phyloP scores from a whole-genome alignment of 1,140 invertebrate genomes.

The Drosophila sucinea region DNA sequence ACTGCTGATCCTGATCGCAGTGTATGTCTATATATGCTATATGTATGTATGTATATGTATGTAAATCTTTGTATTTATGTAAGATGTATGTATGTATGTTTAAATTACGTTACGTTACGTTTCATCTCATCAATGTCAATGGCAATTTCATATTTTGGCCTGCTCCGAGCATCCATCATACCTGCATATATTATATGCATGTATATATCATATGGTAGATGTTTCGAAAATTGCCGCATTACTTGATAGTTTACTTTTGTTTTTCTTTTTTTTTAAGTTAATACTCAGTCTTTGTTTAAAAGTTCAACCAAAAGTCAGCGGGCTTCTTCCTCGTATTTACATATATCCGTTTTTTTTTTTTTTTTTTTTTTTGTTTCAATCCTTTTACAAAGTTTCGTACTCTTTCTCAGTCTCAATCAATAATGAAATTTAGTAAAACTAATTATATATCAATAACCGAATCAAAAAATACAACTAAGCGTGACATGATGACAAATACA shows the following conservation, averaged over 20 bases:
- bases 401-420: slow-evolving; percentile 80
- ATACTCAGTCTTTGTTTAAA: slow-evolving; percentile 75
- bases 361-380: slow-evolving; percentile 45
- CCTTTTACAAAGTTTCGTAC: slow-evolving; percentile 71
- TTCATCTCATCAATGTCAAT: slow-evolving; percentile 71
- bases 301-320: slow-evolving; percentile 81
- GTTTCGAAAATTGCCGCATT: slow-evolving; percentile 69
- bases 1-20: slow-evolving; percentile 40
- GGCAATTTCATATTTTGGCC: slow-evolving; percentile 77
- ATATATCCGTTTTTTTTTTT: slow-evolving; percentile 40
- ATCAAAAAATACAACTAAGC: slow-evolving; percentile 35
- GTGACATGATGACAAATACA: slow-evolving; percentile 21
- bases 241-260: slow-evolving; percentile 1
- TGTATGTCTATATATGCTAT: slow-evolving; percentile 25
- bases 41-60: background rate
- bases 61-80: slow-evolving; percentile 25
- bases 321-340: slow-evolving; percentile 57
- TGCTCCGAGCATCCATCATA: slow-evolving; percentile 22
- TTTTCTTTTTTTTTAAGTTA: slow-evolving; percentile 55
- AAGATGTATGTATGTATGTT: slow-evolving; percentile 52
- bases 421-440: slow-evolving; percentile 61
- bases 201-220: slow-evolving; percentile 23
- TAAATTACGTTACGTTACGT: slow-evolving; percentile 73
- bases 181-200: slow-evolving; percentile 67
- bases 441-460: slow-evolving; percentile 1